Conservation (phyloP, 2,113 vertebrate species). For the Aplodontia rufa region DNA sequence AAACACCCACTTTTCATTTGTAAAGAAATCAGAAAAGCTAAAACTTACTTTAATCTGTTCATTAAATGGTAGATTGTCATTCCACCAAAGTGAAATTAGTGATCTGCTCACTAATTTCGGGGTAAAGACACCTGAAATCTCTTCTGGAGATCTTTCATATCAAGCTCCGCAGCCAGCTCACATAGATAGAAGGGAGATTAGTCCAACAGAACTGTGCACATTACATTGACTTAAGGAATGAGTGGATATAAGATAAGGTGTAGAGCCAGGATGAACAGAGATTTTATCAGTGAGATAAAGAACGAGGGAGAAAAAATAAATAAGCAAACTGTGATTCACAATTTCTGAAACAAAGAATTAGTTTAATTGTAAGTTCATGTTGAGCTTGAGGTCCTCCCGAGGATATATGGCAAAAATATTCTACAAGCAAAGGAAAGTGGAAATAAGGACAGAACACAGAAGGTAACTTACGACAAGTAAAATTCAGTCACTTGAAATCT, state of each 20-base stretch:
- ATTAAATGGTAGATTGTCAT: not conserved
- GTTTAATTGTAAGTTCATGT: not conserved
- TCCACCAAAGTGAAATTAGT: not conserved
- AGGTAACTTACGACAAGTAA: not conserved
- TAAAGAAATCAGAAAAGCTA: conserved; percentile 40
- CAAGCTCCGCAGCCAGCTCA: not conserved
- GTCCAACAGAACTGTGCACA: not conserved
- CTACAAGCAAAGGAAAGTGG: not conserved
- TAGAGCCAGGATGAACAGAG: not conserved
- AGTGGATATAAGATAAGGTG: not conserved
- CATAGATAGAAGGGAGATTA: not conserved
- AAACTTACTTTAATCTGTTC: not conserved
- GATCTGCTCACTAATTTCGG: not conserved
- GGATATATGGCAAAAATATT: not conserved
- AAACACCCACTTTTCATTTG: not conserved
- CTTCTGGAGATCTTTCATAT: not conserved
- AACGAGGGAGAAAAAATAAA: not conserved
- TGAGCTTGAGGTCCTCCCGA: not conserved
- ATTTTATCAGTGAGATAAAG: not conserved
- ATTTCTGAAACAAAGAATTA: not conserved
- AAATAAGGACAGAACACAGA: not conserved
- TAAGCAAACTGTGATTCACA: not conserved
- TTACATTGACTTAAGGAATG: not conserved
- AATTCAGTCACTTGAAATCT: not conserved
- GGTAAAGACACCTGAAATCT: not conserved